phyloP scores from a whole-genome alignment of 2,888 invertebrate genomes.

The Mimachlamys varia region DNA sequence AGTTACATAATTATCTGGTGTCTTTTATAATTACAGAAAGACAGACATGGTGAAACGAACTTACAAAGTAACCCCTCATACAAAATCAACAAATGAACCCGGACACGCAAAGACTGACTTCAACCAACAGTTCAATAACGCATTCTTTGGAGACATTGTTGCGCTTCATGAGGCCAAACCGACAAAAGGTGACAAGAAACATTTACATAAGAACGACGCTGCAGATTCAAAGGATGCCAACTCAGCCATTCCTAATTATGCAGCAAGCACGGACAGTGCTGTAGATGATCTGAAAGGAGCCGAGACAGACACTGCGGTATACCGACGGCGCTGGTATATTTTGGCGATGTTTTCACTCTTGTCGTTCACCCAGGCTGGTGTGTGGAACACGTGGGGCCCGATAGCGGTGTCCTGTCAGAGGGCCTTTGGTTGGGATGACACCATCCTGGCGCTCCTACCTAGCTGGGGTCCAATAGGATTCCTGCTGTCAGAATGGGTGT shows the following conservation, averaged over 20 bases:
- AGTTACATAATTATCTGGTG: background rate
- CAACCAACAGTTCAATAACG: background rate
- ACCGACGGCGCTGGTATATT: slow-evolving; percentile 46
- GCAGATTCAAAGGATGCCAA: background rate
- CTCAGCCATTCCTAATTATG: background rate
- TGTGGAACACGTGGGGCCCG: slow-evolving; percentile 47
- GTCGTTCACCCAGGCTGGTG: slow-evolving; percentile 24
- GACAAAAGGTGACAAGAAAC: background rate
- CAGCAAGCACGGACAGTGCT: background rate
- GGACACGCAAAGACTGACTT: background rate
- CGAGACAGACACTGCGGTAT: background rate
- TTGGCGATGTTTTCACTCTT: slow-evolving; percentile 35
- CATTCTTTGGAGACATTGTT: background rate
- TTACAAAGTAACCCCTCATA: background rate
- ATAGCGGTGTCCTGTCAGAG: slow-evolving; percentile 36
- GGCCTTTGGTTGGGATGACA: slow-evolving; percentile 41
- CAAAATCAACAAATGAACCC: background rate
- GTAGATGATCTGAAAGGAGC: background rate
- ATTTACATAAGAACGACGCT: background rate
- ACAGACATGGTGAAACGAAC: background rate
- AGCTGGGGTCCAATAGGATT: slow-evolving; percentile 46
- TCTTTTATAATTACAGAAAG: background rate
- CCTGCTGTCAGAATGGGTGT: background rate
- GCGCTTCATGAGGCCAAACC: background rate
- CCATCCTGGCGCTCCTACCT: slow-evolving; percentile 41